Percentiles rank a stretch among this genome's conserved stretches.
Evolutionary conservation across 2,888 invertebrate species (phyloP).

Genomic region (Eurytoma adleriae): DNA sequence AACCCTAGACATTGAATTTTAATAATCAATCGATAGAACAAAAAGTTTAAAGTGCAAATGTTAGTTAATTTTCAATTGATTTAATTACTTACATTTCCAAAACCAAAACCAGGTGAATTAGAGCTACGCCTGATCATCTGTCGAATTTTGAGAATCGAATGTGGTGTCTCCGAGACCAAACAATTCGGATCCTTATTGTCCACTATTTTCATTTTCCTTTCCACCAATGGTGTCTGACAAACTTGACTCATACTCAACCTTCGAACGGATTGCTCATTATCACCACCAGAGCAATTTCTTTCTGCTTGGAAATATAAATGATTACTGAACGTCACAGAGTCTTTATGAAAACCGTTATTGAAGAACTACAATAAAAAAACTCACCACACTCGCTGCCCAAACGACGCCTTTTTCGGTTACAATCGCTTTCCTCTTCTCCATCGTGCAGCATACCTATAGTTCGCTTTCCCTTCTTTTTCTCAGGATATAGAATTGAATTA

Average conservation of each 20-base stretch:
- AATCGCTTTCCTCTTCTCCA: constrained; percentile 43
- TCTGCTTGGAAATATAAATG: neutral
- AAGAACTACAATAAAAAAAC: neutral
- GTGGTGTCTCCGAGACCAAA: constrained; percentile 65
- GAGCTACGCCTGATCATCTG: constrained; percentile 67
- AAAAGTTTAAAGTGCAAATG: neutral
- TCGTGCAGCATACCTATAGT: constrained; percentile 62
- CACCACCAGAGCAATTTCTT: constrained; percentile 46
- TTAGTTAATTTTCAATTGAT: neutral
- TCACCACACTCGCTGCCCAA: constrained; percentile 9
- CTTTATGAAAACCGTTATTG: neutral
- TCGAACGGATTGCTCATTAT: constrained; percentile 31
- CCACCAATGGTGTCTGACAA: constrained; percentile 68
- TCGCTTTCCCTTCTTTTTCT: constrained; percentile 63
- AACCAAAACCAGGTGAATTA: constrained; percentile 59
- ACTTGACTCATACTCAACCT: constrained; percentile 57
- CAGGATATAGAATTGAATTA: constrained; percentile 66
- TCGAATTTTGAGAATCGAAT: constrained; percentile 73
- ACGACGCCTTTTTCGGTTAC: constrained; percentile 59
- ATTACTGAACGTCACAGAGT: neutral
- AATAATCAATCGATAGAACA: neutral
- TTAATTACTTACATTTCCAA: constrained; percentile 13
- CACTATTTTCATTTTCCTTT: constrained; percentile 63
- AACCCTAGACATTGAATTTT: constrained; percentile 19
- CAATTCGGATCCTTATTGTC: constrained; percentile 38